Conservation (phyloP, 2,888 invertebrate species). For the Athetis lepigone region DNA sequence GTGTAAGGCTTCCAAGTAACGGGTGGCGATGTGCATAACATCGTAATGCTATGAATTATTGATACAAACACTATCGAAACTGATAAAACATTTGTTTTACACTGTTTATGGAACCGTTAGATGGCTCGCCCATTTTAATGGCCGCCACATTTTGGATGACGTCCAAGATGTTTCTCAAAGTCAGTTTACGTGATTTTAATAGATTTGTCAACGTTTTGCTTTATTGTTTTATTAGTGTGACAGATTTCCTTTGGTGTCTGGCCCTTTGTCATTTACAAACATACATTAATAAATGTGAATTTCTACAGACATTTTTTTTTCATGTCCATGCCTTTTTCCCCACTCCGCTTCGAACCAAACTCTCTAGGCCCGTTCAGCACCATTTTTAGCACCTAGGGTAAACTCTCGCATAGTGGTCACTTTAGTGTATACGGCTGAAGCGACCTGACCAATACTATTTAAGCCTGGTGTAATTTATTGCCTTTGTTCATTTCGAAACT, state of each 20-base stretch:
- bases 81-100: conserved; percentile 87
- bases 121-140: conserved; percentile 73
- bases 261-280: conserved; percentile 4
- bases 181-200: conserved; percentile 71
- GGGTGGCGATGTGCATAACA: conserved; percentile 87
- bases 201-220: conserved; percentile 53
- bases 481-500: too few relatives aligned
- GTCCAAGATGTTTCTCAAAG: conserved; percentile 65
- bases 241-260: conserved; percentile 3
- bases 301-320: not conserved
- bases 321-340: too few relatives aligned
- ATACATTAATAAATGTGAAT: conserved; percentile 11
- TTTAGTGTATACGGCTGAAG: too few relatives aligned
- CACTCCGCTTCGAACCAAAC: too few relatives aligned
- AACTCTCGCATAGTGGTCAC: too few relatives aligned
- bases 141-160: conserved; percentile 65
- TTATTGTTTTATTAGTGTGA: conserved; percentile 42
- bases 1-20: conserved; percentile 89
- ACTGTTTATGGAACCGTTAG: conserved; percentile 80
- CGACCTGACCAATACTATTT: too few relatives aligned
- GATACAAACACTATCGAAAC: conserved; percentile 83
- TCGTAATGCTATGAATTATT: conserved; percentile 87
- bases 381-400: too few relatives aligned
- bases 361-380: too few relatives aligned
- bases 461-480: too few relatives aligned